Evolutionary conservation across 2,797 vertebrate species (phyloP).

Genomic region (Dallia pectoralis): DNA sequence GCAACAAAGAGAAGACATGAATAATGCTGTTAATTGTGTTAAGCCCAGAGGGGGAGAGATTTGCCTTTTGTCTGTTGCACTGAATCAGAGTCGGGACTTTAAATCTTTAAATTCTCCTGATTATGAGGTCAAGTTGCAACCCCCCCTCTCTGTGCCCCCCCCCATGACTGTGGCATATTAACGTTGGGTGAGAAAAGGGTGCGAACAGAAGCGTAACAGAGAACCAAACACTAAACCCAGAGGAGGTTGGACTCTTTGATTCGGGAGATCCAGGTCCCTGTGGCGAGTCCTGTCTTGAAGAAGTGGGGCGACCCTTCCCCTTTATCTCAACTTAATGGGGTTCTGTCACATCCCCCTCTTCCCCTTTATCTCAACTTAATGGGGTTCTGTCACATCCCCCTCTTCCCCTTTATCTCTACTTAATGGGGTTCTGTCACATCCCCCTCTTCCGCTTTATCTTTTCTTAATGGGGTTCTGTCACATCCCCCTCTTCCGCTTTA

Average conservation of each 20-base stretch:
- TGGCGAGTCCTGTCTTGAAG: background rate
- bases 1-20: background rate
- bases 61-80: background rate
- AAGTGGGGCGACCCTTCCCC: too few relatives aligned
- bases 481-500: background rate
- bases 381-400: too few relatives aligned
- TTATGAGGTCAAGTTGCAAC: constrained; percentile 7
- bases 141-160: background rate
- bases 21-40: constrained; percentile 2
- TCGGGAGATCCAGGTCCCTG: background rate
- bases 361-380: background rate
- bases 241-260: background rate
- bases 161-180: background rate
- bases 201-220: background rate
- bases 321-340: too few relatives aligned
- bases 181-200: background rate
- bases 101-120: background rate
- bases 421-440: background rate
- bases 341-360: background rate
- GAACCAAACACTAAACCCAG: background rate
- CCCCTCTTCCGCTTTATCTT: background rate
- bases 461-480: too few relatives aligned
- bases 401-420: background rate
- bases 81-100: constrained; percentile 7
- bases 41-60: background rate